phyloP scores from a whole-genome alignment of 2,797 vertebrate genomes.

The Xenops minutus region DNA sequence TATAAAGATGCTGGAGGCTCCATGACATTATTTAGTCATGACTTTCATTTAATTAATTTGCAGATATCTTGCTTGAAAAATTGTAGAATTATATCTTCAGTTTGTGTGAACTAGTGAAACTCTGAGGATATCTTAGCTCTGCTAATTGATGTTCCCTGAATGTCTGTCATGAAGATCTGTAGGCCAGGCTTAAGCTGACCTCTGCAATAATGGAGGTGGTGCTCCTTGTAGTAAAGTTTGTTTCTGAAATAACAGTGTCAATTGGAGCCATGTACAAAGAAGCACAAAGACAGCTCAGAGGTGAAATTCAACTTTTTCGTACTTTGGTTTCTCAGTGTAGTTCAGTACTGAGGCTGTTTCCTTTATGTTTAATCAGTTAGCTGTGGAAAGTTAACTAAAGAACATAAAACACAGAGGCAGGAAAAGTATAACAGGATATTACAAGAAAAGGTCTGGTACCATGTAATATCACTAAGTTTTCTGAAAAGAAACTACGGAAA shows the following conservation, averaged over 20 bases:
- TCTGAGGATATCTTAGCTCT: not conserved
- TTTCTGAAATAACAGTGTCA: not conserved
- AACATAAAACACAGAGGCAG: not conserved
- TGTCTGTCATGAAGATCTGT: not conserved
- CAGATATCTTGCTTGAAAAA: not conserved
- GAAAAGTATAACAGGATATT: not conserved
- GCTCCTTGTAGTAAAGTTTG: not conserved
- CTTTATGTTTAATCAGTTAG: not conserved
- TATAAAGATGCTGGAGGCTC: not conserved
- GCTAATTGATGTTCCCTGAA: not conserved
- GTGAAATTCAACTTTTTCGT: not conserved
- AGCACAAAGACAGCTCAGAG: not conserved
- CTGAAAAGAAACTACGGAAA: not conserved
- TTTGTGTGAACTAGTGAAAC: not conserved
- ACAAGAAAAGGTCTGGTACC: not conserved
- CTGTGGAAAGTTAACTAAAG: not conserved
- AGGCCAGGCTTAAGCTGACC: not conserved
- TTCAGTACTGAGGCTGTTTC: not conserved
- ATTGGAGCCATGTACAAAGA: not conserved
- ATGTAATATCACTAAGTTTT: not conserved
- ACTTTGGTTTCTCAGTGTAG: not conserved
- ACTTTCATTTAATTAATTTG: not conserved
- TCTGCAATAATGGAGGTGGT: not conserved
- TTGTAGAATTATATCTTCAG: not conserved
- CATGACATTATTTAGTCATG: constrained; percentile 6